Percentiles rank a stretch among this genome's conserved stretches.
phyloP scores from a whole-genome alignment of 2,797 vertebrate species.

The Tolypeutes matacus region DNA sequence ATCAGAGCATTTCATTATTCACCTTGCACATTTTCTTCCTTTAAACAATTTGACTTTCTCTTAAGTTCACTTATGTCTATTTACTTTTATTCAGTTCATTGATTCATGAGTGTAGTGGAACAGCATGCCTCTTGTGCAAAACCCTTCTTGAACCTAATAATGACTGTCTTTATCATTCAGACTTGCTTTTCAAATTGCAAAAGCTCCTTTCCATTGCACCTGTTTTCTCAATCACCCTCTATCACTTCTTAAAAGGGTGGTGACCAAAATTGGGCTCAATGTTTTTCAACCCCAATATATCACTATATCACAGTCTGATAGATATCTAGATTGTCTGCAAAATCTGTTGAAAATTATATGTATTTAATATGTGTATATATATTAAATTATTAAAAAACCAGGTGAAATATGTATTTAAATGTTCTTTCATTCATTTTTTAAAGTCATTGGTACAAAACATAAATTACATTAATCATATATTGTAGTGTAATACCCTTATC shows the following conservation, averaged over 20 bases:
- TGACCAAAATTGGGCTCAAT: not conserved
- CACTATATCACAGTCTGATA: not conserved
- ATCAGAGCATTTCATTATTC: slow-evolving; percentile 39
- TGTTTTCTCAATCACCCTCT: slow-evolving; percentile 38
- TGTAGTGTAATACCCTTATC: not conserved
- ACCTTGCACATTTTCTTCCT: slow-evolving; percentile 51
- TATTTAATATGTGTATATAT: not conserved
- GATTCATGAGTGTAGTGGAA: not conserved
- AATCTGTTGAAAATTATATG: not conserved
- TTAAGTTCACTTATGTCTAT: not conserved
- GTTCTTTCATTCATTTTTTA: slow-evolving; percentile 1
- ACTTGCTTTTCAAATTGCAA: slow-evolving; percentile 19
- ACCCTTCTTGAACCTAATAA: not conserved
- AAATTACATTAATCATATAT: not conserved
- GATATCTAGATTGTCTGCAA: slow-evolving; percentile 4
- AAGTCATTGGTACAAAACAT: not conserved
- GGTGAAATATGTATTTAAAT: not conserved
- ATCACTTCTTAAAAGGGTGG: not conserved
- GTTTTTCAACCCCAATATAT: not conserved
- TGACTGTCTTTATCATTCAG: not conserved
- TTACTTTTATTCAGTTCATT: slow-evolving; percentile 51
- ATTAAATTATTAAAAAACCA: slow-evolving; percentile 12
- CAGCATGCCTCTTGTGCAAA: slow-evolving; percentile 7
- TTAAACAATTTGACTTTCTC: slow-evolving; percentile 34
- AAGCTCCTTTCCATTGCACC: not conserved